phyloP scores from a whole-genome alignment of 2,888 invertebrate species.

The Oligia latruncula region DNA sequence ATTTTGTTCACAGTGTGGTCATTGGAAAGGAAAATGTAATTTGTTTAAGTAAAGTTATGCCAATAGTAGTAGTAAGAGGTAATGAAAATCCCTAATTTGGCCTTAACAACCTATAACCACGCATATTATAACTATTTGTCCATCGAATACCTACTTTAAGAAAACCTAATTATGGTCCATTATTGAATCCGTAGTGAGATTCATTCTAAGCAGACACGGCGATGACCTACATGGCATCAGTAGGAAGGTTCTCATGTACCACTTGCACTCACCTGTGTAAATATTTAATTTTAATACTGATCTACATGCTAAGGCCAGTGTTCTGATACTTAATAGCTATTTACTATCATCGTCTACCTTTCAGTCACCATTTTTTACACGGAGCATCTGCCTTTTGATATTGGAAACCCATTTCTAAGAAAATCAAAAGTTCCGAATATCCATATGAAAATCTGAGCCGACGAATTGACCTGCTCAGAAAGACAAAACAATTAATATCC shows the following conservation, averaged over 20 bases:
- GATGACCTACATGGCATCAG: conserved; percentile 5
- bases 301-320: background rate
- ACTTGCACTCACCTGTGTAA: conserved; percentile 30
- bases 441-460: background rate
- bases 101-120: background rate
- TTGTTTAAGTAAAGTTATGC: too few species aligned
- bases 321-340: background rate
- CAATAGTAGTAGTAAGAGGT: background rate
- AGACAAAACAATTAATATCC: too few species aligned
- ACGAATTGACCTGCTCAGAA: background rate
- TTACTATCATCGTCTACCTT: background rate
- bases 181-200: background rate
- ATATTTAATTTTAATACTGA: conserved; percentile 25
- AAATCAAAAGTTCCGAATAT: background rate
- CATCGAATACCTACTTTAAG: background rate
- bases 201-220: background rate
- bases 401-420: background rate
- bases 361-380: background rate
- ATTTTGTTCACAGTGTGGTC: background rate
- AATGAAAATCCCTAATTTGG: background rate
- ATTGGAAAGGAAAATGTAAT: background rate
- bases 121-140: background rate
- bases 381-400: too few species aligned
- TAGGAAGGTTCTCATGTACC: background rate
- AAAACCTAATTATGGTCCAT: background rate